These are phyloP conservation scores for Pavo muticus DNA, from an alignment of 2,113 vertebrate species.

Conservation along the genomic window DNA sequence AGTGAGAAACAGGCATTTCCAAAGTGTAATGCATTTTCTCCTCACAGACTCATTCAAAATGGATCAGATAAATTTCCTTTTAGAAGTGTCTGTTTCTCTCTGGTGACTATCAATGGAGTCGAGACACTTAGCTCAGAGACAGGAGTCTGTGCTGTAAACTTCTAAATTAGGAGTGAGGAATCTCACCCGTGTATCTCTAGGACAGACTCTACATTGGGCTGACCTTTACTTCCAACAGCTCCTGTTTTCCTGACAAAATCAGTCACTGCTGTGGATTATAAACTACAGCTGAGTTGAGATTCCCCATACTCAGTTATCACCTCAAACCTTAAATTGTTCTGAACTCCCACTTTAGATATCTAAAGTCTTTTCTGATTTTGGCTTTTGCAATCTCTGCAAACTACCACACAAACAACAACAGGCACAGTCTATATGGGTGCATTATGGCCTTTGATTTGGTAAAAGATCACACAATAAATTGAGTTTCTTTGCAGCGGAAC, in stretches of 20 bases:
- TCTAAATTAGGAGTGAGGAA: not conserved
- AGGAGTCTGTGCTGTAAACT: not conserved
- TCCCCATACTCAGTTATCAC: not conserved
- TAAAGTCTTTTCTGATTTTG: not conserved
- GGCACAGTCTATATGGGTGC: not conserved
- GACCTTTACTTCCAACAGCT: not conserved
- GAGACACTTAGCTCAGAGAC: conserved; percentile 25
- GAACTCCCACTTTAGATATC: not conserved
- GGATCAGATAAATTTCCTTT: conserved; percentile 7
- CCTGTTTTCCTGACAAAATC: not conserved
- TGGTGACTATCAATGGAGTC: not conserved
- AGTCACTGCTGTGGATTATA: not conserved
- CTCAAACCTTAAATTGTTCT: not conserved
- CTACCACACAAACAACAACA: not conserved
- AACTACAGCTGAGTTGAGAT: not conserved
- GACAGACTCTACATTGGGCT: not conserved
- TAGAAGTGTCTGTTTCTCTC: conserved; percentile 3
- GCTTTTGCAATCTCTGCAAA: not conserved
- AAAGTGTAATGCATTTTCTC: not conserved
- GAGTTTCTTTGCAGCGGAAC: not conserved
- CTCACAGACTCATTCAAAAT: not conserved
- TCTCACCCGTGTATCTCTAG: not conserved
- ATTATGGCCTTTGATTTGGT: not conserved
- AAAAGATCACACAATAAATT: not conserved
- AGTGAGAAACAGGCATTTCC: not conserved